Conservation (phyloP, 1,140 invertebrate genomes). For the Arctopsyche grandis region DNA sequence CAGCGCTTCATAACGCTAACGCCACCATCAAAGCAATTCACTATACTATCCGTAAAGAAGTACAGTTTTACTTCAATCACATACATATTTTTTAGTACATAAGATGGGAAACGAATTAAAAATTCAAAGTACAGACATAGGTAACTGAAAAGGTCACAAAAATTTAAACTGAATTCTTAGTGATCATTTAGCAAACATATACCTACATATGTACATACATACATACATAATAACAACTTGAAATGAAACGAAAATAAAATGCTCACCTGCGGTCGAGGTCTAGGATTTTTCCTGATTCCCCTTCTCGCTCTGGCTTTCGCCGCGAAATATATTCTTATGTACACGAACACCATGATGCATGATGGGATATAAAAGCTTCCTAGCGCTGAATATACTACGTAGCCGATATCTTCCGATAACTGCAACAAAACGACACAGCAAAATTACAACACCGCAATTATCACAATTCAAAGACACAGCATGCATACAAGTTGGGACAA, state of each 20-base stretch:
- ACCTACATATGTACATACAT: neutral
- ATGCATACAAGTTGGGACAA: no score
- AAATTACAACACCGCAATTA: no score
- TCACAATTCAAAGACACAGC: no score
- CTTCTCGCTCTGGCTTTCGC: constrained; percentile 90
- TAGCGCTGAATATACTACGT: constrained; percentile 96
- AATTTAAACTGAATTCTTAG: no score
- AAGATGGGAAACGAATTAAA: no score
- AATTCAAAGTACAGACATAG: no score
- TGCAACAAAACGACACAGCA: constrained; percentile 68
- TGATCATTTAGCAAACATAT: no score
- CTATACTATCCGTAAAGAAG: no score
- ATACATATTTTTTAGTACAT: no score
- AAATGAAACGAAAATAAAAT: neutral
- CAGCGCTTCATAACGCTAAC: no score
- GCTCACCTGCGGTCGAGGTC: constrained; percentile 68
- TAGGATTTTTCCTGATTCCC: constrained; percentile 81
- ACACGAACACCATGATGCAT: constrained; percentile 99
- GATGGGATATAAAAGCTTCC: constrained; percentile 99
- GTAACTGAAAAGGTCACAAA: no score
- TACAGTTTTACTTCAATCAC: no score
- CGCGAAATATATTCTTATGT: constrained; percentile 97
- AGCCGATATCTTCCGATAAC: constrained; percentile 94
- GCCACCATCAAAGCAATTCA: neutral
- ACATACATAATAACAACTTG: neutral